These are phyloP conservation scores for Arvicola amphibius DNA, from an alignment of 2,797 vertebrate species.

Conservation along the genomic window DNA sequence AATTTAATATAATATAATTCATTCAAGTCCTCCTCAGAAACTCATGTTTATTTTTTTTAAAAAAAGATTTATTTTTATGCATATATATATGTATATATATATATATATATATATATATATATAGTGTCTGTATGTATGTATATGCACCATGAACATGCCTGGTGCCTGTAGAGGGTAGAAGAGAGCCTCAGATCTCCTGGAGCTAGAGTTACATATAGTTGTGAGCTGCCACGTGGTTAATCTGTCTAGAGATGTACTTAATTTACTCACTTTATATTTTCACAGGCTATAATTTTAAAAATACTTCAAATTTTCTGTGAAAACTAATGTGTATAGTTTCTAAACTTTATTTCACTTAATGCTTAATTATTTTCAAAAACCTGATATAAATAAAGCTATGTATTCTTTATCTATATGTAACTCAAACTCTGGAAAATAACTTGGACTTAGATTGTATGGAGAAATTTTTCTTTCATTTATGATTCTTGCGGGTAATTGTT, in stretches of 20 bases:
- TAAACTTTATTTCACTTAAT: conserved; percentile 35
- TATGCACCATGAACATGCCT: background rate
- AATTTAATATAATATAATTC: conserved; percentile 61
- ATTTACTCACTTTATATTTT: conserved; percentile 29
- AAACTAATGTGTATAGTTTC: conserved; percentile 30
- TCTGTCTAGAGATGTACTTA: conserved; percentile 10
- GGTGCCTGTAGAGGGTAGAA: background rate
- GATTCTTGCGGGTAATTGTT: background rate
- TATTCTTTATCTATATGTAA: conserved; percentile 17
- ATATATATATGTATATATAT: background rate
- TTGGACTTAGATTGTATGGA: conserved; percentile 18
- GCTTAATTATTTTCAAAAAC: conserved; percentile 23
- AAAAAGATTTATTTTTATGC: background rate
- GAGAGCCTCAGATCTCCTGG: background rate
- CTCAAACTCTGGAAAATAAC: conserved; percentile 36
- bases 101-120: background rate
- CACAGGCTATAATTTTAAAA: background rate
- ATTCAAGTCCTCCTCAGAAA: conserved; percentile 40
- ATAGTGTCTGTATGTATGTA: background rate
- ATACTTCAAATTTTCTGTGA: conserved; percentile 47
- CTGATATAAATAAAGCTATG: conserved; percentile 24
- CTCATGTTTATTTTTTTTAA: background rate
- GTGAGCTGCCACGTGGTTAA: background rate
- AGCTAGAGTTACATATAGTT: background rate
- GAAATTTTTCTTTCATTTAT: conserved; percentile 17